Conservation (phyloP, 2,113 vertebrate genomes). For the Lophochroa leadbeateri region DNA sequence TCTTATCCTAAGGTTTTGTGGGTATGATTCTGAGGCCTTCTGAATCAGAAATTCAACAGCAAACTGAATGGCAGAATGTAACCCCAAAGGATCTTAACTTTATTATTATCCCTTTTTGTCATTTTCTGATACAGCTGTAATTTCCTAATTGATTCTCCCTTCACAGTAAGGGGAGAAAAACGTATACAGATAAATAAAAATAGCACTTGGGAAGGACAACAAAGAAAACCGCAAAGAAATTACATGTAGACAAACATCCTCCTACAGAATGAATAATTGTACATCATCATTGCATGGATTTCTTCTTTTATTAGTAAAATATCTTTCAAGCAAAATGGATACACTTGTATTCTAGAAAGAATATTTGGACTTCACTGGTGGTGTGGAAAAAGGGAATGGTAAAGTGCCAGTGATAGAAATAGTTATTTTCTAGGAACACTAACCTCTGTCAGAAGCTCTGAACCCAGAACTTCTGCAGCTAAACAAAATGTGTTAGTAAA, state of each 20-base stretch:
- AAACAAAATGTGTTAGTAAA: too few species aligned
- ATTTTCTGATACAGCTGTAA: neutral
- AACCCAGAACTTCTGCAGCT: neutral
- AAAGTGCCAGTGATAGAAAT: neutral
- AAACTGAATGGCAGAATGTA: neutral
- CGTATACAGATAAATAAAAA: neutral
- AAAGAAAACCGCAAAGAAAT: neutral
- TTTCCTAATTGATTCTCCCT: slow-evolving; percentile 6
- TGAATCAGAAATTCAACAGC: neutral
- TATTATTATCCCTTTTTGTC: neutral
- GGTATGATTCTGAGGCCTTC: neutral
- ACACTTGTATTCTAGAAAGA: neutral
- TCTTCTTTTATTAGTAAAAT: neutral
- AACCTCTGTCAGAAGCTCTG: neutral
- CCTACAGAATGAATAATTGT: neutral
- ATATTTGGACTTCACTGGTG: neutral
- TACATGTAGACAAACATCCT: neutral
- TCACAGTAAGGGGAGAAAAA: neutral
- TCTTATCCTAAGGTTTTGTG: neutral
- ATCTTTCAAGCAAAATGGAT: neutral
- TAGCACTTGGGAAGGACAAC: neutral
- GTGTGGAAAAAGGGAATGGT: neutral
- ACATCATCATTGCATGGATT: neutral
- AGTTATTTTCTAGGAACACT: neutral
- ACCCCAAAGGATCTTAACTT: neutral